These are phyloP conservation scores for Paratrypauchen microcephalus DNA, from an alignment of 2,797 vertebrate species.

Conservation along the genomic window DNA sequence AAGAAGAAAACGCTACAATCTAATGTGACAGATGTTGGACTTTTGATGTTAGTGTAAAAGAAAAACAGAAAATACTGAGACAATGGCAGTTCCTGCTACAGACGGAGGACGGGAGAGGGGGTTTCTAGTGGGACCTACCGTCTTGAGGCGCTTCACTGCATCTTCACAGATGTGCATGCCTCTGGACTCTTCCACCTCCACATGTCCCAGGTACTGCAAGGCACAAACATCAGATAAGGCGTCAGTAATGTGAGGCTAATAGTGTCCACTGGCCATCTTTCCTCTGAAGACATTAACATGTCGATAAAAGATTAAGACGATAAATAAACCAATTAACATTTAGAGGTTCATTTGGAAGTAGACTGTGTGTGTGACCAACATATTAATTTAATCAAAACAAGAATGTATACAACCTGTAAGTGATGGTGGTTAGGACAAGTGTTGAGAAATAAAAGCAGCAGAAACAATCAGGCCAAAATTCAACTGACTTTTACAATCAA, in stretches of 20 bases:
- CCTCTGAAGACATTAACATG: slow-evolving; percentile 18
- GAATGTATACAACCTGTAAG: not conserved
- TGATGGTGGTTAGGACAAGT: not conserved
- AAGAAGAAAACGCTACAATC: slow-evolving; percentile 10
- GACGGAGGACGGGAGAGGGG: not conserved
- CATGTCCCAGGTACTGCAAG: slow-evolving; percentile 93
- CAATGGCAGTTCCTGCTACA: slow-evolving; percentile 40
- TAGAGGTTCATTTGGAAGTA: slow-evolving; percentile 15
- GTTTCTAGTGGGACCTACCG: slow-evolving; percentile 82
- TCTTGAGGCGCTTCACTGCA: slow-evolving; percentile 96
- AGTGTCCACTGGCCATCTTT: slow-evolving; percentile 11
- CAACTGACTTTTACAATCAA: not conserved
- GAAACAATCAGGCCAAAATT: not conserved
- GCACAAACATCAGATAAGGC: not conserved
- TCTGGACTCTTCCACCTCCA: slow-evolving; percentile 98
- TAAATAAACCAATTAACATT: slow-evolving; percentile 7
- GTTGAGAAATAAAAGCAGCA: not conserved
- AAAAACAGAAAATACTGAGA: slow-evolving; percentile 11
- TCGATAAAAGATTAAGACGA: slow-evolving; percentile 27
- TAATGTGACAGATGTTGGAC: slow-evolving; percentile 3
- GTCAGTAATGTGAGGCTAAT: slow-evolving; percentile 7
- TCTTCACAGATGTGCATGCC: slow-evolving; percentile 99
- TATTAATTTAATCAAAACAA: not conserved
- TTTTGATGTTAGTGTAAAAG: slow-evolving; percentile 12
- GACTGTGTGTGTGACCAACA: slow-evolving; percentile 7